phyloP scores from a whole-genome alignment of 2,888 invertebrate species.

The Trachelus iudaicus region DNA sequence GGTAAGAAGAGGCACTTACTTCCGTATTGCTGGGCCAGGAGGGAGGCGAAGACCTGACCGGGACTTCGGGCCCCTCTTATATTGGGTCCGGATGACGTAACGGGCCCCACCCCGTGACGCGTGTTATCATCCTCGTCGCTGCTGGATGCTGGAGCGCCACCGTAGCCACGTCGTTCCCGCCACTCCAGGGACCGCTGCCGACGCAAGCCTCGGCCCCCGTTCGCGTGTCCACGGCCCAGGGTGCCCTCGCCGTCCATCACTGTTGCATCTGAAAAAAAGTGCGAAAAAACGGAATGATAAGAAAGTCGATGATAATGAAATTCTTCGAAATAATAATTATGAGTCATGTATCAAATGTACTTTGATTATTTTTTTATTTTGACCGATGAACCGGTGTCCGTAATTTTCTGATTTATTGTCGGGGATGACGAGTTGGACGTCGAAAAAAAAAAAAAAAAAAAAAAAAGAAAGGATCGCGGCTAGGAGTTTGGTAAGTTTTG shows the following conservation, averaged over 20 bases:
- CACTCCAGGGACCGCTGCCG: slow-evolving; percentile 72
- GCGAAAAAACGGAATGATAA: not conserved
- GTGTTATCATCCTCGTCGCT: slow-evolving; percentile 55
- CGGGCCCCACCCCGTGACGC: slow-evolving; percentile 48
- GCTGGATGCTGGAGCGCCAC: slow-evolving; percentile 66
- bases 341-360: not conserved
- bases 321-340: not conserved
- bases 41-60: slow-evolving; percentile 51
- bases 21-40: slow-evolving; percentile 53
- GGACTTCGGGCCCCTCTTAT: slow-evolving; percentile 50
- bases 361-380: not conserved
- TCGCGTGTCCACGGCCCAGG: slow-evolving; percentile 58
- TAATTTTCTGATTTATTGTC: not conserved
- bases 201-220: slow-evolving; percentile 61
- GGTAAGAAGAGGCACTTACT: slow-evolving; percentile 33
- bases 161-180: slow-evolving; percentile 71
- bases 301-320: not conserved
- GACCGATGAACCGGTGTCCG: not conserved
- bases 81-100: slow-evolving; percentile 25
- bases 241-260: slow-evolving; percentile 58
- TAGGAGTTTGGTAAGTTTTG: not conserved
- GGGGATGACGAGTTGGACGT: not conserved
- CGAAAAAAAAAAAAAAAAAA: too few relatives aligned
- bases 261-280: slow-evolving; percentile 47
- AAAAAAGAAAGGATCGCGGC: not conserved